Percentiles rank a stretch among this genome's conserved stretches.
phyloP scores from a whole-genome alignment of 1,140 invertebrate species.

The Pseudomyrmex dendroicus region DNA sequence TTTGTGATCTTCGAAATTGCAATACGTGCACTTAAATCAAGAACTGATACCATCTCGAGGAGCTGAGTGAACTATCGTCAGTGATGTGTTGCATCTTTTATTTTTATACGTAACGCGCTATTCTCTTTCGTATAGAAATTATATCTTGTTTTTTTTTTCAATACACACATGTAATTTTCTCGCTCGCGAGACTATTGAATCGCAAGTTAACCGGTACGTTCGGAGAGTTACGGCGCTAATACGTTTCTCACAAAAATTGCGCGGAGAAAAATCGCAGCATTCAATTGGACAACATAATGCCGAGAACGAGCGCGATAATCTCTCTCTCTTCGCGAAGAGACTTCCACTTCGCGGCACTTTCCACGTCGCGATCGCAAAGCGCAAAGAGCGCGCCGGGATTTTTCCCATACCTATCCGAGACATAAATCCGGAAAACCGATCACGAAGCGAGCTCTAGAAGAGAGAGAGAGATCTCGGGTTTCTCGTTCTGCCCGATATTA shows the following conservation, averaged over 20 bases:
- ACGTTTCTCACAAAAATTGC: neutral
- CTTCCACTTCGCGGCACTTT: conserved; percentile 10
- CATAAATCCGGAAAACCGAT: conserved; percentile 36
- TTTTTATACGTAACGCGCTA: neutral
- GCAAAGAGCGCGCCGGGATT: conserved; percentile 9
- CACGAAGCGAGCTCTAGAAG: neutral
- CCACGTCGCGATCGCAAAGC: conserved; percentile 14
- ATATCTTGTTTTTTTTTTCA: neutral
- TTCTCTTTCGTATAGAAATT: neutral
- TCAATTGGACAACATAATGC: conserved; percentile 16
- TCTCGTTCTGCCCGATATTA: conserved; percentile 60
- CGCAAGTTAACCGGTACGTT: too few species aligned
- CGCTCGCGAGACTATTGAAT: neutral
- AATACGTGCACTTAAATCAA: too few species aligned
- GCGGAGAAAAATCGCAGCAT: neutral
- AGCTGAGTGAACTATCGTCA: too few species aligned
- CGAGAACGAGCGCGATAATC: neutral
- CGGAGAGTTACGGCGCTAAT: conserved; percentile 5
- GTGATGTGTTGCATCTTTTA: too few species aligned
- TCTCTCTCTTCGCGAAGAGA: neutral
- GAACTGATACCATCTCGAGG: too few species aligned
- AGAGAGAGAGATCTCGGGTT: conserved; percentile 28
- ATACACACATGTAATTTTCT: too few species aligned
- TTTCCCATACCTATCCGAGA: conserved; percentile 21
- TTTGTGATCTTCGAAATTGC: neutral